Evolutionary conservation across 2,888 invertebrate species (phyloP).

Genomic region (Melinaea menophilus): DNA sequence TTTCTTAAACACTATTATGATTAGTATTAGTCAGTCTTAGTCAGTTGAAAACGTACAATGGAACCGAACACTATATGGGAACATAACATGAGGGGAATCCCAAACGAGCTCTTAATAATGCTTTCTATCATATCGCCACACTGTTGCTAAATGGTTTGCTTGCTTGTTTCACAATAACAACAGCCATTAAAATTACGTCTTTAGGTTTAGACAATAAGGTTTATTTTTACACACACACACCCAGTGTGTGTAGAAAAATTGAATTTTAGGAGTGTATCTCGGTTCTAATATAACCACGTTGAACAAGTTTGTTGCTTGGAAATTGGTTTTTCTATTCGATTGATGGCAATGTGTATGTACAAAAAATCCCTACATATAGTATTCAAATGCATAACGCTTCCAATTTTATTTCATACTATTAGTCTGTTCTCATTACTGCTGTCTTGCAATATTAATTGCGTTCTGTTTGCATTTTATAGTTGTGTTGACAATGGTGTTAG

Average conservation of each 20-base stretch:
- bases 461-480: slow-evolving; percentile 20
- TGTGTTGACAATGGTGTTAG: slow-evolving; percentile 25
- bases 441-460: slow-evolving; percentile 23
- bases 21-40: too few relatives aligned
- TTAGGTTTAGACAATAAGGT: slow-evolving; percentile 1
- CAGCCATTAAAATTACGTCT: slow-evolving; percentile 14
- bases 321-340: slow-evolving; percentile 37
- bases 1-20: too few relatives aligned
- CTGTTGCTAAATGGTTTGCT: slow-evolving; percentile 53
- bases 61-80: slow-evolving; percentile 31
- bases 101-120: slow-evolving; percentile 74
- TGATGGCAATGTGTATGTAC: background rate
- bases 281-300: slow-evolving; percentile 48
- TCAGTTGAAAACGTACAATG: slow-evolving; percentile 15
- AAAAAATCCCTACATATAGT: background rate
- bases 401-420: too few relatives aligned
- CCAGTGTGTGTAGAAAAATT: slow-evolving; percentile 45
- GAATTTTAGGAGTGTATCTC: slow-evolving; percentile 55
- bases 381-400: too few relatives aligned
- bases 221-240: too few relatives aligned
- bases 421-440: background rate
- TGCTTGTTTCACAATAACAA: slow-evolving; percentile 49
- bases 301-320: slow-evolving; percentile 56
- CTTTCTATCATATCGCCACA: slow-evolving; percentile 60
- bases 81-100: slow-evolving; percentile 67